These are phyloP conservation scores for Lasioglossum marginatum DNA, from an alignment of 2,888 invertebrate genomes.

Conservation along the genomic window DNA sequence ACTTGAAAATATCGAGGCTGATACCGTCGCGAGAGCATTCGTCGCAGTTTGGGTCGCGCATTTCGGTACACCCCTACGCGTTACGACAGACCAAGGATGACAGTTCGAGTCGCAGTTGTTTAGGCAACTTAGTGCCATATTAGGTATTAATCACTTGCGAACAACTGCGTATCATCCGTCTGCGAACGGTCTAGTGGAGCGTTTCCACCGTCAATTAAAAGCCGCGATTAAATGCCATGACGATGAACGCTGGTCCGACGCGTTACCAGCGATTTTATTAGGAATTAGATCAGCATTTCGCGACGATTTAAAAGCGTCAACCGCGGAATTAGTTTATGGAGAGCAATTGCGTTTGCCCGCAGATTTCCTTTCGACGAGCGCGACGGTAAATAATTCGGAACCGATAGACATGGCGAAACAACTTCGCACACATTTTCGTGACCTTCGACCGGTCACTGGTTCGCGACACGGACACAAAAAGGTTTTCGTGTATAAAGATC, in stretches of 20 bases:
- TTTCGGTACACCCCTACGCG: background rate
- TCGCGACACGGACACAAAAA: background rate
- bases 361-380: background rate
- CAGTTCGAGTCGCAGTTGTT: conserved; percentile 13
- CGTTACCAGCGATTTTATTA: background rate
- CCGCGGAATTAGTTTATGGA: too few relatives aligned
- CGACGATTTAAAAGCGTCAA: too few relatives aligned
- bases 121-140: background rate
- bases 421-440: background rate
- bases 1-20: background rate
- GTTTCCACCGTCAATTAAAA: conserved; percentile 10
- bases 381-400: background rate
- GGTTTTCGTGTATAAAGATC: background rate
- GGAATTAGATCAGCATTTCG: background rate
- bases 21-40: background rate
- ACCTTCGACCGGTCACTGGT: background rate
- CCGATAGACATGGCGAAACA: background rate
- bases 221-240: conserved; percentile 7
- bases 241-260: conserved; percentile 4
- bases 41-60: background rate
- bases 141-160: background rate
- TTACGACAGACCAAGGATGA: conserved; percentile 13
- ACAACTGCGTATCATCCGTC: conserved; percentile 20
- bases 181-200: conserved; percentile 11
- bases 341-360: background rate